A percentile compares a stretch with the other conserved stretches of the same genome.
phyloP scores from a whole-genome alignment of 2,888 invertebrate species.

The Lycaena phlaeas region DNA sequence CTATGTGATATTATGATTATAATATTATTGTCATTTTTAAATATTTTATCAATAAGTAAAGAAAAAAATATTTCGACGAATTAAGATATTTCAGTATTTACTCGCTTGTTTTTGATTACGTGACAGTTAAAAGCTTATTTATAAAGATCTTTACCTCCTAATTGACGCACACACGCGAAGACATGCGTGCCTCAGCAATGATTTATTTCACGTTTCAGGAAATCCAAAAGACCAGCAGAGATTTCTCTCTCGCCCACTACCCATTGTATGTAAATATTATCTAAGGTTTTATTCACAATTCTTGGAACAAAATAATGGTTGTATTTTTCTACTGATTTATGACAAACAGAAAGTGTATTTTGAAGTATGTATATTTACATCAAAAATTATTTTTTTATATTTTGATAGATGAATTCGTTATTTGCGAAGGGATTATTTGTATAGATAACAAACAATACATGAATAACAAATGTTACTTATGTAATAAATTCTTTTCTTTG shows the following conservation, averaged over 20 bases:
- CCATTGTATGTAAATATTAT: conserved; percentile 22
- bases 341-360: not conserved
- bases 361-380: not conserved
- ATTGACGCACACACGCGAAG: conserved; percentile 54
- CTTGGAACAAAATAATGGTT: conserved; percentile 6
- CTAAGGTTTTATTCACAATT: conserved; percentile 14
- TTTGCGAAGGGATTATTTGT: no score
- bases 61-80: no score
- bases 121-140: not conserved
- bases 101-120: no score
- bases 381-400: no score
- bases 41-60: no score
- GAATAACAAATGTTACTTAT: no score
- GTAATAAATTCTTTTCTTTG: no score
- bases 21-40: no score
- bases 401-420: no score
- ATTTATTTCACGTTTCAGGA: conserved; percentile 18
- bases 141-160: conserved; percentile 27
- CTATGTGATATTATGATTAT: no score
- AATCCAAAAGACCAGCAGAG: conserved; percentile 9
- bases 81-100: no score
- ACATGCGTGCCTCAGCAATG: conserved; percentile 11
- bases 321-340: conserved; percentile 2
- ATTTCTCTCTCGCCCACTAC: conserved; percentile 15
- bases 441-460: no score